A percentile compares a stretch with the other conserved stretches of the same genome.
These are phyloP conservation scores for Agrenia bidenticulata DNA, from an alignment of 2,888 invertebrate species.

Conservation along the genomic window DNA sequence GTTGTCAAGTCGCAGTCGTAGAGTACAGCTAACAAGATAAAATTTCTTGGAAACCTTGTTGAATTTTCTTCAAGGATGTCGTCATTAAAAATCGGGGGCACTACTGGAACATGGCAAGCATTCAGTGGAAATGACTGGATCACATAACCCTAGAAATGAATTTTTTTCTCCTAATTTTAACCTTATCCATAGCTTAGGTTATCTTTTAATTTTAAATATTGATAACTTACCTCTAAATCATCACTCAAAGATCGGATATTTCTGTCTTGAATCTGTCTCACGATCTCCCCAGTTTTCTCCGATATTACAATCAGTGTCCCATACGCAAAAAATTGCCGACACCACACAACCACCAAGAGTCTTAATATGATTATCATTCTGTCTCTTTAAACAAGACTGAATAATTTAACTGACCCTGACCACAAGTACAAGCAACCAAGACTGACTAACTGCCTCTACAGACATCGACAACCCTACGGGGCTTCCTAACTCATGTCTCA, in stretches of 20 bases:
- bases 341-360: not conserved
- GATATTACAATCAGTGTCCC: conserved; percentile 36
- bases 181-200: not conserved
- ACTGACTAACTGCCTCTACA: too few relatives aligned
- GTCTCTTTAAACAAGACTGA: too few relatives aligned
- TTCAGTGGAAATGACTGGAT: conserved; percentile 32
- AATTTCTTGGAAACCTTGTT: not conserved
- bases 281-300: conserved; percentile 43
- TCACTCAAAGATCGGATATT: conserved; percentile 44
- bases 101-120: conserved; percentile 36
- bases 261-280: conserved; percentile 39
- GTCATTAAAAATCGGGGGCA: conserved; percentile 10
- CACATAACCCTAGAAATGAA: conserved; percentile 33
- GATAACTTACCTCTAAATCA: conserved; percentile 38
- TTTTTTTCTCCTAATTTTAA: too few relatives aligned
- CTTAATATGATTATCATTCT: not conserved
- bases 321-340: conserved; percentile 15
- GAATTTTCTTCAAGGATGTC: not conserved
- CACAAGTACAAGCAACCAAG: too few relatives aligned
- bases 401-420: too few relatives aligned
- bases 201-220: not conserved
- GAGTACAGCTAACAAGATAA: conserved; percentile 4
- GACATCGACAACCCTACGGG: too few relatives aligned
- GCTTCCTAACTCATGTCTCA: too few relatives aligned
- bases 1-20: conserved; percentile 43